Conservation (phyloP, 2,113 vertebrate genomes). For the Ammodytes dubius region DNA sequence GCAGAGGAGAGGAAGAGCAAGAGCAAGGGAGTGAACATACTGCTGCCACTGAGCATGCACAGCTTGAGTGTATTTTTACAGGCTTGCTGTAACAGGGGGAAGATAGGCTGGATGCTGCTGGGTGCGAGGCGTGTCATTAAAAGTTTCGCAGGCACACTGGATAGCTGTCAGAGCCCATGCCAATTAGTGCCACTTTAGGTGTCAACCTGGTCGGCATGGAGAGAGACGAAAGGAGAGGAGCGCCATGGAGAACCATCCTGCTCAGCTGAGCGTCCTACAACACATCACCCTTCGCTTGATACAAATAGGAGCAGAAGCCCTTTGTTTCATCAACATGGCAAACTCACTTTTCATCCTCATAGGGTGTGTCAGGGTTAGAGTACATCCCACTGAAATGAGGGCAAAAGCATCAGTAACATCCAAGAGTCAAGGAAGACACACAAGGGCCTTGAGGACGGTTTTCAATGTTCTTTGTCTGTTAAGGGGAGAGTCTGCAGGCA, state of each 20-base stretch:
- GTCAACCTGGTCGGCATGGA: conserved; percentile 75
- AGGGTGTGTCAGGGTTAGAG: not conserved
- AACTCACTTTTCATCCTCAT: conserved; percentile 41
- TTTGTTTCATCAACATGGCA: conserved; percentile 43
- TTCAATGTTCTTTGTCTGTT: conserved; percentile 9
- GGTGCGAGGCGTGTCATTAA: conserved; percentile 78
- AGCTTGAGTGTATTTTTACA: conserved; percentile 71
- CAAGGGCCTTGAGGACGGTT: conserved; percentile 12
- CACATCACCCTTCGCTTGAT: conserved; percentile 29
- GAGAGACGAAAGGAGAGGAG: conserved; percentile 63
- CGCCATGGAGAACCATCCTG: conserved; percentile 63
- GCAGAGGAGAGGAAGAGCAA: conserved; percentile 40
- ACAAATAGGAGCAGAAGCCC: conserved; percentile 42
- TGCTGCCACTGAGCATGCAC: conserved; percentile 65
- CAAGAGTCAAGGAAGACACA: not conserved
- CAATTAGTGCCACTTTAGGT: conserved; percentile 85
- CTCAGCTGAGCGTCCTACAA: conserved; percentile 71
- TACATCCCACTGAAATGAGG: not conserved
- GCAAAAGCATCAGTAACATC: not conserved
- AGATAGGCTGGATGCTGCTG: conserved; percentile 67
- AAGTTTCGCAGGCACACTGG: conserved; percentile 75
- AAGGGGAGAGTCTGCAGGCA: not conserved
- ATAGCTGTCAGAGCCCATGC: conserved; percentile 81
- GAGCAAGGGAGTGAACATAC: conserved; percentile 44
- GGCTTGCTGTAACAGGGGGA: conserved; percentile 58